phyloP scores from a whole-genome alignment of 2,888 invertebrate species.

The Epirrhoe tristata region DNA sequence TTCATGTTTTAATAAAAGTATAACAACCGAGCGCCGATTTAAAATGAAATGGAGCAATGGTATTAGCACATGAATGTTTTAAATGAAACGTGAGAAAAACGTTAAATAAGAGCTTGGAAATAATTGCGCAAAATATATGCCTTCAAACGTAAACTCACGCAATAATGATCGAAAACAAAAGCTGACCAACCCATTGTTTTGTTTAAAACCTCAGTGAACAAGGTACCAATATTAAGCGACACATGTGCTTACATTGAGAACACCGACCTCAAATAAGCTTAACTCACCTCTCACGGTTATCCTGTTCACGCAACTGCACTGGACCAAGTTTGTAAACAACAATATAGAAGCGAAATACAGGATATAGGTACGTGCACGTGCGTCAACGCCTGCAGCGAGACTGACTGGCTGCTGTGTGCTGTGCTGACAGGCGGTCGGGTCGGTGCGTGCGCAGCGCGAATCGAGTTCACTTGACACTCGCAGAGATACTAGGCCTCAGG shows the following conservation, averaged over 20 bases:
- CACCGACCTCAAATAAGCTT: constrained; percentile 66
- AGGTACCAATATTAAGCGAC: constrained; percentile 22
- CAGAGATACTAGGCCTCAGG: constrained; percentile 45
- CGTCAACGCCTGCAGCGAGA: constrained; percentile 63
- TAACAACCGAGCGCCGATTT: neutral
- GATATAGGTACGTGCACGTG: constrained; percentile 62
- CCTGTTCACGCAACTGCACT: constrained; percentile 68
- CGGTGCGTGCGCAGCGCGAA: constrained; percentile 57
- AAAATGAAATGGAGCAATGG: neutral
- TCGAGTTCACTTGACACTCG: constrained; percentile 67
- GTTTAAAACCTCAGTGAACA: constrained; percentile 52
- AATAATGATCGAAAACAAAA: constrained; percentile 68
- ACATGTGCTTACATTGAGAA: constrained; percentile 49
- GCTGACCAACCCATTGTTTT: constrained; percentile 62
- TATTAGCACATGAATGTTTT: constrained; percentile 1
- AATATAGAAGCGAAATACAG: constrained; percentile 34
- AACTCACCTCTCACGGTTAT: constrained; percentile 75
- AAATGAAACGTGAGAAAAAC: neutral
- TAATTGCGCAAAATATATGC: constrained; percentile 52
- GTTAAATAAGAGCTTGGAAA: constrained; percentile 4
- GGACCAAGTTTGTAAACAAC: constrained; percentile 74
- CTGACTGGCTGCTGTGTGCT: constrained; percentile 50
- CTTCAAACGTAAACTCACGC: constrained; percentile 49
- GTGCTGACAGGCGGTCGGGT: constrained; percentile 36
- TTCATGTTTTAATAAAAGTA: neutral